Conservation (phyloP, 2,888 invertebrate genomes). For the Papilio elwesi region DNA sequence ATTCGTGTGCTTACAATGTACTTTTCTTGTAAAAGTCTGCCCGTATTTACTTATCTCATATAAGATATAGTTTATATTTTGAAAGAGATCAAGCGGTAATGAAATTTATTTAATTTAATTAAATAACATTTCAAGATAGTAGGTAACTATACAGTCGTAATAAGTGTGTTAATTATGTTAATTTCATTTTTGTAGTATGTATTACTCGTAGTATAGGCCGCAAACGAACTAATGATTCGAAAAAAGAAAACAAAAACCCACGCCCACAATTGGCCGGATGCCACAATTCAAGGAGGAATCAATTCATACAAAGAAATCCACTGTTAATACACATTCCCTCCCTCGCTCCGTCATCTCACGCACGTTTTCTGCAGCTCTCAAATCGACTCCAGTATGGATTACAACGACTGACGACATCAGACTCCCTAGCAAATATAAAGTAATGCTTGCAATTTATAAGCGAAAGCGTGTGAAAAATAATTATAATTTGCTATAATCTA, state of each 20-base stretch:
- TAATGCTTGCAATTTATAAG: slow-evolving; percentile 48
- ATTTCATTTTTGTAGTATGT: too few species aligned
- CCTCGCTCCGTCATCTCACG: slow-evolving; percentile 61
- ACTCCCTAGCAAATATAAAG: slow-evolving; percentile 60
- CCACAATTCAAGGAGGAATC: slow-evolving; percentile 41
- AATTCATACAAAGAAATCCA: slow-evolving; percentile 55
- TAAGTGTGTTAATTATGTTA: too few species aligned
- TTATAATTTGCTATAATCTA: too few species aligned
- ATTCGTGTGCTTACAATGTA: too few species aligned
- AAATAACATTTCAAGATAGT: too few species aligned
- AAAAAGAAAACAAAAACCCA: slow-evolving; percentile 28
- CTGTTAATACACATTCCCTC: slow-evolving; percentile 50
- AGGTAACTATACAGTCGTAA: too few species aligned
- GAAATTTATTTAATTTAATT: too few species aligned
- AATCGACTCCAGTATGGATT: slow-evolving; percentile 77
- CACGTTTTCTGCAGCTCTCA: slow-evolving; percentile 72
- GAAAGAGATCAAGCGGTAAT: too few species aligned
- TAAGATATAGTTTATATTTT: too few species aligned
- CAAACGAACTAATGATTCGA: too few species aligned
- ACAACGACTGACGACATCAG: slow-evolving; percentile 68
- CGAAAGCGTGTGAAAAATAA: slow-evolving; percentile 42
- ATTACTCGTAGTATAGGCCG: too few species aligned
- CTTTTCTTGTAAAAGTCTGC: background rate
- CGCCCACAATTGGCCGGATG: slow-evolving; percentile 31
- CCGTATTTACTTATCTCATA: too few species aligned